Evolutionary conservation across 2,113 vertebrate genomes (phyloP), one percentile per base, ranked within the genome.

Genomic region (Mustelus asterias): DNA sequence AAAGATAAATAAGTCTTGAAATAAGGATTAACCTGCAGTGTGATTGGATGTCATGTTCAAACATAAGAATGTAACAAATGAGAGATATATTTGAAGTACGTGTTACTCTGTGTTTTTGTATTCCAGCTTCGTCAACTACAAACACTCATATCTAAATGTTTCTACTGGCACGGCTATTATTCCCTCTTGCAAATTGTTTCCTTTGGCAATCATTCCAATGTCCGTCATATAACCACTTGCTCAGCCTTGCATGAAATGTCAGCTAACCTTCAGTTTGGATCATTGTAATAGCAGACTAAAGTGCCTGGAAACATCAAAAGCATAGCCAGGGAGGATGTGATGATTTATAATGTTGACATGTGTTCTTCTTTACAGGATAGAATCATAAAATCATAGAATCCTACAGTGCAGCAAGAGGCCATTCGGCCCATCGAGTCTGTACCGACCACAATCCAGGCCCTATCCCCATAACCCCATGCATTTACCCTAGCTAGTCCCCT

Each of bases 11-110:
- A 65, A 20, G 65, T 22, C 33, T 41, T n/a, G 60, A 93, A 93
- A 22, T 93, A 37, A 65, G n/a, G 89, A 93, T 60, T 58, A 90
- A 60, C 54, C 54, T 33, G 29, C 29, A 33, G 33, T 37, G 60
- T 37, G 33, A 93, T 63, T 93, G 89, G 60, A 41, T 60, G 20
- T 18, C 60, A 93, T 67, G 60, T 67, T 41, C 16, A 0, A 93
- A 58, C 89, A 18, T 65, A 92, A 92, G 16, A 92, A 92, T 92
- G 33, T 92, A 37, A 93, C 33, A 63, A 93, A 41, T 93, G 33
- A 37, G n/a, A 65, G 33, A 37, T 93, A n/a, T 60, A 65, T 67
- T n/a, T 65, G 58, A 92, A 65, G 16, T 92, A 37, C 89, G 37
- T 37, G 89, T 92, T 93, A 41, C 63, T 10, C n/a, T 83, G 16